Evolutionary conservation across 2,888 invertebrate species (phyloP), one percentile per base, ranked within the genome.

Genomic region (Tiphia femorata): DNA sequence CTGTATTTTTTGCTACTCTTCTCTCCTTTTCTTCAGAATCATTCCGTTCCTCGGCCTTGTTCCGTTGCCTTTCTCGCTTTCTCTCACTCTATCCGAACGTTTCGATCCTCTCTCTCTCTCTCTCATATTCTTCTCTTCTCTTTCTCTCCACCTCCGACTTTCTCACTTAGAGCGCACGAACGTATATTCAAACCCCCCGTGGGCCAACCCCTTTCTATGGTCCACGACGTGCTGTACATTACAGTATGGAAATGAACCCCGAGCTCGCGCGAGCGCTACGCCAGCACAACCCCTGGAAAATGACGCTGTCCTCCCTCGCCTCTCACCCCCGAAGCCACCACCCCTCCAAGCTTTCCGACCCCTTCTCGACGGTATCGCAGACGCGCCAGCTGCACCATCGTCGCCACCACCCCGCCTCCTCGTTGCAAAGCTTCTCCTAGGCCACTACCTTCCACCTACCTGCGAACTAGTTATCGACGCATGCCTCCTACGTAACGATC

Each of bases 381-480:
- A n/a, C 3, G 29, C 29, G 29, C 29, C 29, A 14, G 33, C 12
- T 33, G n/a, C n/a, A n/a, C n/a, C n/a, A n/a, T n/a, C n/a, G n/a
- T n/a, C n/a, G n/a, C n/a, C n/a, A n/a, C n/a, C n/a, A n/a, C n/a
- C n/a, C n/a, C n/a, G n/a, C n/a, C n/a, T n/a, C n/a, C n/a, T n/a
- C 48, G 44, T 33, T 38, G 48, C 50, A 43, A 29, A 40, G 43
- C 40, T 38, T 20, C n/a, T n/a, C n/a, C n/a, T n/a, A n/a, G n/a
- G n/a, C n/a, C n/a, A n/a, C n/a, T n/a, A n/a, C n/a, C n/a, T 10
- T 49, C 21, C 21, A 46, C 21, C 21, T 8, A 43, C 30, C 10
- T 41, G 48, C 46, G 55, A 61, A 61, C 59, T 61, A 61, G 59
- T 50, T 61, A 59, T 50, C 48, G 59, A 54, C 46, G 46, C 49